Base-by-base conservation (phyloP, 1,140 invertebrate species). In the Drosophila rhopaloa region DNA sequence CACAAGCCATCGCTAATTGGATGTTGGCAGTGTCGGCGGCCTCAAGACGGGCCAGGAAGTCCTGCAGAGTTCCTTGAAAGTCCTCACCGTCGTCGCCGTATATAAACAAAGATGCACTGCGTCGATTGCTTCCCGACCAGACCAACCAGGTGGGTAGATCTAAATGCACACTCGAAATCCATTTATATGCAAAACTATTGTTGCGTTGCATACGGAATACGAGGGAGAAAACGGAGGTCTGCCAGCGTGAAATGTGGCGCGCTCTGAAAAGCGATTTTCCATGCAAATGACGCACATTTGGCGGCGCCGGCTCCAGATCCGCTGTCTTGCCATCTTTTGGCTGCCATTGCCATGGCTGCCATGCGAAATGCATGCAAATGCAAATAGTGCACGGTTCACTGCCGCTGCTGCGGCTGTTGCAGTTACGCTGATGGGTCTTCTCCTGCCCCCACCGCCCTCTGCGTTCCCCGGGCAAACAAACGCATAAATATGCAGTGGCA, bases 111-210 rank as follows among this genome's bases (percentile, higher is more conserved):
- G 76, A 82, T 62, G 76, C 76, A 50, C 41, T 56, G 47, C 43
- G n/a, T 35, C 48, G 48, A 51, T 51, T 32, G 29, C 29, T 14
- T n/a, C 9, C 10, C 10, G 16, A 47, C 19, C 19, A 24, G 37
- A 44, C 2, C 46, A 32, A 46, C 24, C 66, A 78, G 77, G 68
- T 84, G 81, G 77, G 73, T 77, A 51, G 75, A 82, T 84, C 88
- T 89, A 89, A 90, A 89, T 90, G 84, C 85, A 60, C 85, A 75
- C 88, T 79, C 77, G 85, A 90, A 91, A 90, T 88, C 82, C 77
- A 91, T 91, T 91, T 91, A 81, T 91, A 91, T 91, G 90, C 90
- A 91, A 91, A 91, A 91, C 82, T 91, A 90, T 91, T 91, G 84
- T 91, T 91, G 81, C 89, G 82, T 78, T 76, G 85, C 90, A 91